phyloP scores from a whole-genome alignment of 2,888 invertebrate genomes.

The Tenthredo notha region DNA sequence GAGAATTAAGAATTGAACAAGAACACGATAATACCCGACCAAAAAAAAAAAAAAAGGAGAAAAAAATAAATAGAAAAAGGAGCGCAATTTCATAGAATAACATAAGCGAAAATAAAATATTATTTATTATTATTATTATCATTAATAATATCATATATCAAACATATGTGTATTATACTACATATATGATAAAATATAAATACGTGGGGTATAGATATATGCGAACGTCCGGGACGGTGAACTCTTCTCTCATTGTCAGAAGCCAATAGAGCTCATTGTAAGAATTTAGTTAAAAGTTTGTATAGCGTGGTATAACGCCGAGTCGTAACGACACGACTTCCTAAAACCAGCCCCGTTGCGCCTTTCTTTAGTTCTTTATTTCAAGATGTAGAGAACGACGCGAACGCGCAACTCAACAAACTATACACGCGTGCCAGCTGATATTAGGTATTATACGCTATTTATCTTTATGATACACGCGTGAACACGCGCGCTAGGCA shows the following conservation, averaged over 20 bases:
- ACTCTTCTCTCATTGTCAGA: slow-evolving; percentile 3
- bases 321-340: neutral
- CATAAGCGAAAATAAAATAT: neutral
- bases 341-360: neutral
- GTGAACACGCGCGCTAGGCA: slow-evolving; percentile 28
- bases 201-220: neutral
- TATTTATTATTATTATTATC: neutral
- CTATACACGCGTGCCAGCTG: slow-evolving; percentile 21
- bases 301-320: neutral
- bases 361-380: neutral
- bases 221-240: slow-evolving; percentile 3
- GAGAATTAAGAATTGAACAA: neutral
- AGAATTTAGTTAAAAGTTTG: neutral
- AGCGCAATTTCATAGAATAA: neutral
- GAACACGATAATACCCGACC: neutral
- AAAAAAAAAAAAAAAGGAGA: neutral
- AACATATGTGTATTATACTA: no score
- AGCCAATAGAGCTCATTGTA: slow-evolving; percentile 3
- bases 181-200: neutral
- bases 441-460: neutral
- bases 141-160: neutral
- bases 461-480: neutral
- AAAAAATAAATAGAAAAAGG: neutral
- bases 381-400: neutral
- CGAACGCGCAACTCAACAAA: neutral